phyloP scores from a whole-genome alignment of 2,797 vertebrate genomes.

The Rhadinocentrus ornatus region DNA sequence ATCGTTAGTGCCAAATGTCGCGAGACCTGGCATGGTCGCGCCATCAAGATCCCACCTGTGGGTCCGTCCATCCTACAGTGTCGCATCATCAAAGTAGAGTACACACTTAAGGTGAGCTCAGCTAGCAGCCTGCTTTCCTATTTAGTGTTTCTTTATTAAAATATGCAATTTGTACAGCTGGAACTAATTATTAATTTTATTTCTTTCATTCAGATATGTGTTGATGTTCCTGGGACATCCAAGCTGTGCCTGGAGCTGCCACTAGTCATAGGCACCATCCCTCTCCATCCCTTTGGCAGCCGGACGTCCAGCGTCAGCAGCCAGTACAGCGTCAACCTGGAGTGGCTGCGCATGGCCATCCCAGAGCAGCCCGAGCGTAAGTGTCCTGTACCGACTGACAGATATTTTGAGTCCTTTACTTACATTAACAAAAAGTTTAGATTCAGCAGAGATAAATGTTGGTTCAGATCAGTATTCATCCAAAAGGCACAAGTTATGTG shows the following conservation, averaged over 20 bases:
- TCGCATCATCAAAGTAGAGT: conserved; percentile 94
- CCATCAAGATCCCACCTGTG: conserved; percentile 93
- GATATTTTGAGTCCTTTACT: background rate
- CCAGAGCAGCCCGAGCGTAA: conserved; percentile 92
- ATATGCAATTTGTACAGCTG: background rate
- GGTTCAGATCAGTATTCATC: conserved; percentile 19
- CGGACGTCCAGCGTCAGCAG: conserved; percentile 93
- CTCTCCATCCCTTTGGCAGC: conserved; percentile 91
- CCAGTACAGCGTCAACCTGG: conserved; percentile 89
- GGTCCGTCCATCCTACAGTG: conserved; percentile 95
- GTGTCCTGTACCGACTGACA: conserved; percentile 36
- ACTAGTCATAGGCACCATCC: conserved; percentile 95
- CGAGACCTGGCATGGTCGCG: conserved; percentile 92
- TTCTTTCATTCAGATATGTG: conserved; percentile 86
- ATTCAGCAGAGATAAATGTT: conserved; percentile 18
- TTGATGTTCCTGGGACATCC: conserved; percentile 93
- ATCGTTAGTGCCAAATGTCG: conserved; percentile 82
- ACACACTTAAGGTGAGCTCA: conserved; percentile 89
- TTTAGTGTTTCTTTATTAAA: background rate
- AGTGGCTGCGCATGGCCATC: conserved; percentile 89
- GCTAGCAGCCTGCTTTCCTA: background rate
- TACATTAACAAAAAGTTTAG: background rate
- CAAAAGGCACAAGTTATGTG: conserved; percentile 16
- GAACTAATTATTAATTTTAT: background rate
- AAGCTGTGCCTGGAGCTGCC: conserved; percentile 94